phyloP scores from a whole-genome alignment of 2,888 invertebrate genomes.

The Ochropacha duplaris region DNA sequence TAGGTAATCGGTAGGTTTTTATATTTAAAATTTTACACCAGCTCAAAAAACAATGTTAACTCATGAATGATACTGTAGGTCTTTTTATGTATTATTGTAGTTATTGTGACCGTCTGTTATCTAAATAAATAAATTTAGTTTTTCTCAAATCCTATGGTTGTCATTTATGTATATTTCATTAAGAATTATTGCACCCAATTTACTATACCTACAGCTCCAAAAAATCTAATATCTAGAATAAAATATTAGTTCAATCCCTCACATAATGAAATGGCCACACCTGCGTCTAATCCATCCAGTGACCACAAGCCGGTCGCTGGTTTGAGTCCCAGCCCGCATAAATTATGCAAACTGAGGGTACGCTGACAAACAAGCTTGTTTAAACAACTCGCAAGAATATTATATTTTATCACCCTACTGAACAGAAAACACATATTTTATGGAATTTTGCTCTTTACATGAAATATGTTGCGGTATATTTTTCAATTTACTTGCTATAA shows the following conservation, averaged over 20 bases:
- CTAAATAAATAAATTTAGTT: not conserved
- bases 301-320: slow-evolving; percentile 17
- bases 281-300: slow-evolving; percentile 17
- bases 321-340: slow-evolving; percentile 26
- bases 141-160: not conserved
- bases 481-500: too few relatives aligned
- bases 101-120: not conserved
- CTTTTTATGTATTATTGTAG: too few relatives aligned
- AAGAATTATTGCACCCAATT: not conserved
- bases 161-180: not conserved
- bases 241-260: not conserved
- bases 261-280: slow-evolving; percentile 17
- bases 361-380: slow-evolving; percentile 20
- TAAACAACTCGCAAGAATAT: slow-evolving; percentile 15
- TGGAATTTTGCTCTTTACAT: not conserved
- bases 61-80: too few relatives aligned
- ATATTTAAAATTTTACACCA: too few relatives aligned
- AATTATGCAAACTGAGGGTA: slow-evolving; percentile 40
- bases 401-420: slow-evolving; percentile 7
- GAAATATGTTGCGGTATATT: too few relatives aligned
- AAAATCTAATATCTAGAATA: not conserved
- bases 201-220: not conserved
- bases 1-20: too few relatives aligned
- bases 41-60: too few relatives aligned
- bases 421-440: slow-evolving; percentile 6